A percentile compares a stretch with the other conserved stretches of the same genome.
Conservation (phyloP, 2,888 invertebrate species). For the Trissoscelio sp. region DNA sequence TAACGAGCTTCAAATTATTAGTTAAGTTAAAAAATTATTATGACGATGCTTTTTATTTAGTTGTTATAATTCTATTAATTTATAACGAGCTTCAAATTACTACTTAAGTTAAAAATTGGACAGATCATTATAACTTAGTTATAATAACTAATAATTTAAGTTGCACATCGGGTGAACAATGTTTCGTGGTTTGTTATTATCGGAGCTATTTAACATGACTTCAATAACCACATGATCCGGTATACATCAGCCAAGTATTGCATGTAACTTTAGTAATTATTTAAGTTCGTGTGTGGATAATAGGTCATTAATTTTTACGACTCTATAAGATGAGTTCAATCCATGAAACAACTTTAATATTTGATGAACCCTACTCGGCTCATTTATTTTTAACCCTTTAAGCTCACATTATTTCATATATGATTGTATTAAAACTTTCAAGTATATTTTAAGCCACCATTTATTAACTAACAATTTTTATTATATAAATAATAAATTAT, state of each 20-base stretch:
- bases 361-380: no score
- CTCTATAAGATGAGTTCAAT: not conserved
- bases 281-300: constrained; percentile 16
- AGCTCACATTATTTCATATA: no score
- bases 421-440: no score
- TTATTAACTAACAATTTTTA: no score
- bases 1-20: not conserved
- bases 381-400: no score
- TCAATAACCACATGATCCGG: constrained; percentile 8
- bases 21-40: constrained; percentile 19
- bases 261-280: constrained; percentile 33
- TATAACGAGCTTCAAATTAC: not conserved
- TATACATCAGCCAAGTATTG: constrained; percentile 8
- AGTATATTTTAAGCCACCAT: no score
- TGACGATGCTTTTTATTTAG: no score
- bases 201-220: constrained; percentile 23
- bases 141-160: constrained; percentile 40
- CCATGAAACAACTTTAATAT: no score
- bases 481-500: no score
- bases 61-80: not conserved
- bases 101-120: constrained; percentile 10
- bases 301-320: not conserved
- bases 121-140: constrained; percentile 37
- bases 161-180: constrained; percentile 21
- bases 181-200: constrained; percentile 44